Evolutionary conservation across 2,888 invertebrate genomes (phyloP).

Genomic region (Monoplex corrugatus): DNA sequence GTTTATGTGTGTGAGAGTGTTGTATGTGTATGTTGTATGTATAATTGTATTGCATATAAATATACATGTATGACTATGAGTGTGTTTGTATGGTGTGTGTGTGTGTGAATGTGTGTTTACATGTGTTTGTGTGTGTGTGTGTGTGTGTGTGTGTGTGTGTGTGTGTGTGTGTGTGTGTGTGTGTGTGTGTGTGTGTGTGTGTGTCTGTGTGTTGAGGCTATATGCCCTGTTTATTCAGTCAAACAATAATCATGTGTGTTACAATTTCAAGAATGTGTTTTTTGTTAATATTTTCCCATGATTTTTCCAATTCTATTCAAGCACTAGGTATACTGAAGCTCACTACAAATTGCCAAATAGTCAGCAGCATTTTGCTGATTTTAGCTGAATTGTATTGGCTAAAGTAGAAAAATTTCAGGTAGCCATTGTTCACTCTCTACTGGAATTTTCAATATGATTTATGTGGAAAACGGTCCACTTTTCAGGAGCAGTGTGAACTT

Average conservation of each 20-base stretch:
- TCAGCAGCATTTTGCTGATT: no score
- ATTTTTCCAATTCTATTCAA: neutral
- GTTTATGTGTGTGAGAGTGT: neutral
- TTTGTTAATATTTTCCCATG: neutral
- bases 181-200: conserved; percentile 6
- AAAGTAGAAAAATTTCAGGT: no score
- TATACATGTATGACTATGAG: neutral
- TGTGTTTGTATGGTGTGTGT: neutral
- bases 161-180: conserved; percentile 37
- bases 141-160: conserved; percentile 17
- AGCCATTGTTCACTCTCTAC: no score
- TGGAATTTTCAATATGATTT: no score
- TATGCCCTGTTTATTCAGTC: neutral
- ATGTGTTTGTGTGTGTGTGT: neutral
- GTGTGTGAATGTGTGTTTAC: neutral
- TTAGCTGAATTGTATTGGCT: no score
- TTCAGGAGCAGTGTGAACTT: no score
- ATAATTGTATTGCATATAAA: no score
- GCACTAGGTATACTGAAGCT: neutral
- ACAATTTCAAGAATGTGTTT: neutral
- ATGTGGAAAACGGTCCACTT: no score
- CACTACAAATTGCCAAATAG: no score
- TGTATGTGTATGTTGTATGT: neutral
- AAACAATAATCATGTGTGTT: neutral
- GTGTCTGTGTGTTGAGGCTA: conserved; percentile 6